Conservation (phyloP, 2,113 vertebrate species). For the Phyllostomus hastatus region DNA sequence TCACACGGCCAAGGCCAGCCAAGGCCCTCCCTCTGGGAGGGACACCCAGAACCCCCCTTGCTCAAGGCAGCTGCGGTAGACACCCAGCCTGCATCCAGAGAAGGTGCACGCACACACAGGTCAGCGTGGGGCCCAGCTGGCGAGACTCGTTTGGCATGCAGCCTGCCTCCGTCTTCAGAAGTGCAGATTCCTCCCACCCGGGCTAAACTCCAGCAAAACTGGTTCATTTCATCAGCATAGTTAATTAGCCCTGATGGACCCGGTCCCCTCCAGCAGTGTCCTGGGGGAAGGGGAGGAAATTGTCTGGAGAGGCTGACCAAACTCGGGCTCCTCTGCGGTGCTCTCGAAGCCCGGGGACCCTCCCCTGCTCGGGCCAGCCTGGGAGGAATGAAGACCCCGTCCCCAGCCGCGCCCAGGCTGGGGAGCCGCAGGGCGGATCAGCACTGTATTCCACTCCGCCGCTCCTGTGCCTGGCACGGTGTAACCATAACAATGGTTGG, state of each 20-base stretch:
- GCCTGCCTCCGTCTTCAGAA: slow-evolving; percentile 50
- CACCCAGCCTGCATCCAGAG: not conserved
- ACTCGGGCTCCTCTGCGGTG: not conserved
- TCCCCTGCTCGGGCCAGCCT: not conserved
- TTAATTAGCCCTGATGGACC: not conserved
- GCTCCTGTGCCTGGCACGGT: not conserved
- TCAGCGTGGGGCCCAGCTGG: not conserved
- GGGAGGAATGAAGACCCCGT: not conserved
- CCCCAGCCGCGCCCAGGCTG: not conserved
- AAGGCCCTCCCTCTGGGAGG: no score
- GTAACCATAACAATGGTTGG: not conserved
- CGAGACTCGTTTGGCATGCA: not conserved
- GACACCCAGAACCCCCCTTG: not conserved
- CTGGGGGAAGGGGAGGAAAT: not conserved
- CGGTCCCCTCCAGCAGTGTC: not conserved
- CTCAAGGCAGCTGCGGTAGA: not conserved
- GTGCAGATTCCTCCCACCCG: slow-evolving; percentile 27
- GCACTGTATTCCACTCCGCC: not conserved
- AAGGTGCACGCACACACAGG: accelerated
- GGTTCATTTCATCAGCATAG: slow-evolving; percentile 38
- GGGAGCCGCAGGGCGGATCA: not conserved
- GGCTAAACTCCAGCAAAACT: slow-evolving; percentile 32
- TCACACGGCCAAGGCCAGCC: not conserved
- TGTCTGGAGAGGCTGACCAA: not conserved
- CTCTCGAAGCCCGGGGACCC: not conserved